Evolutionary conservation across 1,140 invertebrate species (phyloP), one percentile per base, ranked within the genome.

Genomic region (Matsumurasca onukii): DNA sequence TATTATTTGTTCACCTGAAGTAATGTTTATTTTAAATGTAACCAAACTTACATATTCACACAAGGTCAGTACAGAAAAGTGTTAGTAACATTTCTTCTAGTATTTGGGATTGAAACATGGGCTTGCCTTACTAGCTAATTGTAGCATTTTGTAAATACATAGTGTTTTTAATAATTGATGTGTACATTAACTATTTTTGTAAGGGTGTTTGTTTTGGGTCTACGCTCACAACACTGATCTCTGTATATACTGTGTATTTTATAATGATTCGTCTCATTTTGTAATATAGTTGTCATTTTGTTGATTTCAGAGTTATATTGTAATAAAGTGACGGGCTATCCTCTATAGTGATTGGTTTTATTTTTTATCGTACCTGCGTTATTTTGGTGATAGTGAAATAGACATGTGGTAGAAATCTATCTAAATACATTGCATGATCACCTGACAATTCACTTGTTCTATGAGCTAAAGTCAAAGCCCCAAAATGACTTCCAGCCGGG

Each of bases 181-280:
- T 65, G 62, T 65, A 65, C 34, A 65, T 65, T 65, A 45, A 45
- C 31, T 65, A 65, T 65, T 65, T 65, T 65, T 65, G 27, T 65
- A 65, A 65, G 62, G 62, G 62, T 45, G 39, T 45, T 45, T 27
- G 31, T 65, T 25, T 63, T 25, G 62, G 62, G 62, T 39, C 25
- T 65, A 45, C 48, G 62, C 62, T 65, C 62, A 65, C 39, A 65
- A 45, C 34, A 65, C 62, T 65, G 62, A 65, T 65, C 62, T 65
- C 62, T 65, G 62, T 65, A 65, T 25, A 65, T 65, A 65, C 15
- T 65, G 62, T 65, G 62, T 65, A 65, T 65, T 65, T 65, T 63
- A 48, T 65, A 65, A 65, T 17, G 31, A 25, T 31, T 24, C 31
- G 62, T 65, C 39, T 65, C 45, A 48, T 65, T 65, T 31, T 65